These are phyloP conservation scores for Riparia riparia DNA, from an alignment of 2,113 vertebrate species.

Conservation along the genomic window DNA sequence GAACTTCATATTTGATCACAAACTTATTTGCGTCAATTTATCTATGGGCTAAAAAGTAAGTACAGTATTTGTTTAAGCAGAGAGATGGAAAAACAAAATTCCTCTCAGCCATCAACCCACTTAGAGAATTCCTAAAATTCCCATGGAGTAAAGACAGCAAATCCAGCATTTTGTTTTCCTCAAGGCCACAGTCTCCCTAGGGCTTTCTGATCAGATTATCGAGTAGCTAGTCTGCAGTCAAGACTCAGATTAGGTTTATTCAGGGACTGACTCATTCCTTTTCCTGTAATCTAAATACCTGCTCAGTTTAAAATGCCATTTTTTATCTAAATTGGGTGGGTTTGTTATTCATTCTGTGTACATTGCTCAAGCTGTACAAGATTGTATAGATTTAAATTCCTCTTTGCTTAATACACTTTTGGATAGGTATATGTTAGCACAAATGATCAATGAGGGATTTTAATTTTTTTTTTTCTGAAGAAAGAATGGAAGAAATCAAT, in stretches of 20 bases:
- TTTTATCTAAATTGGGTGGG: neutral
- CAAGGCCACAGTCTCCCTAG: neutral
- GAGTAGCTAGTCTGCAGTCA: neutral
- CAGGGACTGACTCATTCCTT: neutral
- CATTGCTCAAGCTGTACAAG: conserved; percentile 2
- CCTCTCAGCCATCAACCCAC: neutral
- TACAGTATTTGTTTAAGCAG: neutral
- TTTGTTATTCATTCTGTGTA: conserved; percentile 28
- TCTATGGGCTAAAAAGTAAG: neutral
- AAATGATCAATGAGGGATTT: conserved; percentile 19
- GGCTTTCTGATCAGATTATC: neutral
- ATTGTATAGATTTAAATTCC: conserved; percentile 36
- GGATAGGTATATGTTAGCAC: conserved; percentile 19
- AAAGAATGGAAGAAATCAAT: conserved; percentile 40
- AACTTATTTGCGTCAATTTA: neutral
- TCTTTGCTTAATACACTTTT: conserved; percentile 38
- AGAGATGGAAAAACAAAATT: neutral
- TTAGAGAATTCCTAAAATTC: neutral
- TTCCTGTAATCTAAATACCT: neutral
- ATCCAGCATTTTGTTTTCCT: neutral
- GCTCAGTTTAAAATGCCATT: neutral
- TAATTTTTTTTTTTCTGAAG: conserved; percentile 45
- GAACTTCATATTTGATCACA: neutral
- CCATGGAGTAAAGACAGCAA: neutral
- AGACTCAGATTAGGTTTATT: neutral